These are phyloP conservation scores for Cyclina sinensis DNA, from an alignment of 1,140 invertebrate genomes.

Conservation along the genomic window DNA sequence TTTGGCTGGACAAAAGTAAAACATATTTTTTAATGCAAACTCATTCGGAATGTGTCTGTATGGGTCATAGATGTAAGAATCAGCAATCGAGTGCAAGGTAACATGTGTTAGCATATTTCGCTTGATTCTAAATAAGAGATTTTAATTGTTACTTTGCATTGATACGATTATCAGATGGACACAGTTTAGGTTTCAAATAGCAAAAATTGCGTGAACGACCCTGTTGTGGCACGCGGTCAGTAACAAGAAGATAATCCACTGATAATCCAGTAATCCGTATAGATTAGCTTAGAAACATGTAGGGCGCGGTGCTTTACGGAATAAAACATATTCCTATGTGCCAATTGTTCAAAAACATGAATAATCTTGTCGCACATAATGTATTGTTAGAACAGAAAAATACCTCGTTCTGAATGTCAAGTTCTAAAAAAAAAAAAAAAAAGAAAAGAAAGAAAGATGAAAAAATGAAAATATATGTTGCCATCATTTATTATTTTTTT, in stretches of 20 bases:
- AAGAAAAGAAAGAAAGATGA: too few species aligned
- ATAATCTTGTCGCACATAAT: background rate
- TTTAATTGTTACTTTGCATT: conserved; percentile 4
- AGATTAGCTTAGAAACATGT: conserved; percentile 37
- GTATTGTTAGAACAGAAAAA: too few species aligned
- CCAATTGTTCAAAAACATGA: background rate
- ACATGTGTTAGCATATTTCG: background rate
- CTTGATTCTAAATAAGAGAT: background rate
- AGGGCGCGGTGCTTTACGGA: conserved; percentile 58
- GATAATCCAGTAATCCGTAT: conserved; percentile 45
- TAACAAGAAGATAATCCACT: conserved; percentile 18
- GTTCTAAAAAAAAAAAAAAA: too few species aligned
- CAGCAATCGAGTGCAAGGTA: too few species aligned
- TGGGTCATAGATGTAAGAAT: too few species aligned
- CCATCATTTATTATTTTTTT: too few species aligned
- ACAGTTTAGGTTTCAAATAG: background rate
- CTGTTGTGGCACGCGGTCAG: background rate
- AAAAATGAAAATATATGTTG: too few species aligned
- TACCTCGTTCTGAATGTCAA: too few species aligned
- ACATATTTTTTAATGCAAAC: too few species aligned
- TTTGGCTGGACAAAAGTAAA: too few species aligned
- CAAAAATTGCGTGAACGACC: background rate
- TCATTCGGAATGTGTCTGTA: too few species aligned
- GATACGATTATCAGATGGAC: conserved; percentile 15
- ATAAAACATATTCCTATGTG: background rate